A percentile compares a stretch with the other conserved stretches of the same genome.
Conservation (phyloP, 1,140 invertebrate species). For the Armadillidium nasatum region DNA sequence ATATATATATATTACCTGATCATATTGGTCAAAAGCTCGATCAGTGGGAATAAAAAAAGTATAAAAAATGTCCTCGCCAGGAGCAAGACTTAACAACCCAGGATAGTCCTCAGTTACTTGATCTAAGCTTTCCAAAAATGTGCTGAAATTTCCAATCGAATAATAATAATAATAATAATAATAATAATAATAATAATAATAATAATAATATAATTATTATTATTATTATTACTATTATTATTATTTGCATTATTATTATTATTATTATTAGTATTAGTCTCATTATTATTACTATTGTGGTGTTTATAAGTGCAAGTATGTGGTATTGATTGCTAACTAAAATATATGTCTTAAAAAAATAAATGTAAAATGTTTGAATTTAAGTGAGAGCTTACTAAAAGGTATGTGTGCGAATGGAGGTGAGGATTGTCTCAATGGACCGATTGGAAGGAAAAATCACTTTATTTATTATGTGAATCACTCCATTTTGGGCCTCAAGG, state of each 20-base stretch:
- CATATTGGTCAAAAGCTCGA: conserved; percentile 50
- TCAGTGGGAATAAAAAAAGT: conserved; percentile 56
- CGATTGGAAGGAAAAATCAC: conserved; percentile 53
- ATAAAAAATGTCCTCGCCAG: conserved; percentile 47
- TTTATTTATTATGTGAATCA: conserved; percentile 56
- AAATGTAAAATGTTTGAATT: too few relatives aligned
- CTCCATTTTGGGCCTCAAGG: conserved; percentile 56
- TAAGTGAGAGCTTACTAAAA: conserved; percentile 47
- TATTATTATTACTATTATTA: too few relatives aligned
- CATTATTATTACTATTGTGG: too few relatives aligned
- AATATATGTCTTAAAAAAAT: too few relatives aligned
- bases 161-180: background rate
- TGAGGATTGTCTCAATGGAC: conserved; percentile 51
- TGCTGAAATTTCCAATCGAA: conserved; percentile 45
- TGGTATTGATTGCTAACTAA: too few relatives aligned
- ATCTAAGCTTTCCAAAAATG: conserved; percentile 51
- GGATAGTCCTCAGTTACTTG: conserved; percentile 47
- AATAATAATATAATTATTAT: too few relatives aligned
- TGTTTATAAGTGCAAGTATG: too few relatives aligned
- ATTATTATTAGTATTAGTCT: too few relatives aligned
- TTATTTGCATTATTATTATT: too few relatives aligned
- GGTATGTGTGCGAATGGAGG: conserved; percentile 47
- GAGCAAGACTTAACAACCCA: conserved; percentile 46
- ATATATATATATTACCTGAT: conserved; percentile 30
- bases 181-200: too few relatives aligned